Evolutionary conservation across 2,113 vertebrate species (phyloP).

Genomic region (Potamarius usumacintae): DNA sequence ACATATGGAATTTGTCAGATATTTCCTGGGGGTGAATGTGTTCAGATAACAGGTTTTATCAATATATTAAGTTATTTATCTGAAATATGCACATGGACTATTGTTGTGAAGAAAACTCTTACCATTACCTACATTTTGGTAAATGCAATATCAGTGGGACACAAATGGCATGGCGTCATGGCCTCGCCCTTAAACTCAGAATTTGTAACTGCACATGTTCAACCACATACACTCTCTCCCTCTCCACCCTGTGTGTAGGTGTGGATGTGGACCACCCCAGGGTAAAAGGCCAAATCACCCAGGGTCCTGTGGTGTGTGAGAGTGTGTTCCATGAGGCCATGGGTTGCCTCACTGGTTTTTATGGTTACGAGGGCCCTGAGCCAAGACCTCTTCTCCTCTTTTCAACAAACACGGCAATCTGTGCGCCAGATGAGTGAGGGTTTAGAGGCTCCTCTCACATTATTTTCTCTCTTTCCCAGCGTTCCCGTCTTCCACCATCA

Average conservation of each 20-base stretch:
- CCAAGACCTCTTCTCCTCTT: conserved; percentile 28
- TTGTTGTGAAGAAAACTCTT: not conserved
- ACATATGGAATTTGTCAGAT: not conserved
- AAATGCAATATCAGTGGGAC: not conserved
- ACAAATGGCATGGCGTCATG: not conserved
- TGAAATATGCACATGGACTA: not conserved
- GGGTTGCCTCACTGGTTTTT: conserved; percentile 41
- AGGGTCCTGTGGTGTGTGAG: conserved; percentile 33
- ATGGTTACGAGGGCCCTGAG: conserved; percentile 40
- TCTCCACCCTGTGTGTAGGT: conserved; percentile 41
- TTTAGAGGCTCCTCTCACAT: conserved; percentile 1
- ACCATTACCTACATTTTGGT: not conserved
- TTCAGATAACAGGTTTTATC: not conserved
- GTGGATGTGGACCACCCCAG: conserved; percentile 64
- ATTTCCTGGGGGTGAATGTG: not conserved
- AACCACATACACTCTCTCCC: conserved; percentile 44
- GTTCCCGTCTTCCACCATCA: conserved; percentile 26
- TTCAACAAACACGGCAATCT: conserved; percentile 55
- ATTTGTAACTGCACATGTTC: not conserved
- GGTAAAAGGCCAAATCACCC: conserved; percentile 36
- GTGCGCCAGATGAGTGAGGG: conserved; percentile 59
- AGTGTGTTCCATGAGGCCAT: conserved; percentile 46
- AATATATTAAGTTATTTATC: not conserved
- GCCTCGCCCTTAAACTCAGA: not conserved
- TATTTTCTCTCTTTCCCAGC: conserved; percentile 25